Evolutionary conservation across 1,140 invertebrate species (phyloP).

Genomic region (Eriosoma lanigerum): DNA sequence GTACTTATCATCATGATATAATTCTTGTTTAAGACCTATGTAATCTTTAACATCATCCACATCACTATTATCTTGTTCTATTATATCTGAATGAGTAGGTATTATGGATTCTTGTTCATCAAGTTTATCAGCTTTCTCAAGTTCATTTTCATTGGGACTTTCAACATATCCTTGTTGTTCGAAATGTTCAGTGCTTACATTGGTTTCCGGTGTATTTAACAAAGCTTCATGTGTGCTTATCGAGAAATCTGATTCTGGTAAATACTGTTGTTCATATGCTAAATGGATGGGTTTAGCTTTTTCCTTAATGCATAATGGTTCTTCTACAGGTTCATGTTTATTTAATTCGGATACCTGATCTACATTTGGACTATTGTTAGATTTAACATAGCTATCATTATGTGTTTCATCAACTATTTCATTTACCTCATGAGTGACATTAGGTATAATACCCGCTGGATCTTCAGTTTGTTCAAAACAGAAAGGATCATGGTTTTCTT

Average conservation of each 20-base stretch:
- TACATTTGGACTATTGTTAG: not conserved
- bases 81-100: not conserved
- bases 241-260: conserved; percentile 36
- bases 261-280: conserved; percentile 30
- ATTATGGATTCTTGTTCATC: not conserved
- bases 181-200: not conserved
- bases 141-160: not conserved
- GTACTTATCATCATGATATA: not conserved
- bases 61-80: not conserved
- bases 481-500: conserved; percentile 30
- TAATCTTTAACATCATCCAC: conserved; percentile 1
- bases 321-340: conserved; percentile 35
- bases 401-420: not conserved
- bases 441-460: conserved; percentile 33
- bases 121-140: not conserved
- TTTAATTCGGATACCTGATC: not conserved
- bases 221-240: conserved; percentile 32
- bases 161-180: not conserved
- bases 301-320: conserved; percentile 18
- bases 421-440: not conserved
- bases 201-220: not conserved
- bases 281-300: conserved; percentile 14
- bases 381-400: not conserved
- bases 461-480: conserved; percentile 39
- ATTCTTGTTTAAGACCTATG: not conserved